Percentiles rank a stretch among this genome's conserved stretches.
These are phyloP conservation scores for Parazoanthus atlanticus DNA, from an alignment of 92 coral and sea anemone genomes.

Conservation along the genomic window DNA sequence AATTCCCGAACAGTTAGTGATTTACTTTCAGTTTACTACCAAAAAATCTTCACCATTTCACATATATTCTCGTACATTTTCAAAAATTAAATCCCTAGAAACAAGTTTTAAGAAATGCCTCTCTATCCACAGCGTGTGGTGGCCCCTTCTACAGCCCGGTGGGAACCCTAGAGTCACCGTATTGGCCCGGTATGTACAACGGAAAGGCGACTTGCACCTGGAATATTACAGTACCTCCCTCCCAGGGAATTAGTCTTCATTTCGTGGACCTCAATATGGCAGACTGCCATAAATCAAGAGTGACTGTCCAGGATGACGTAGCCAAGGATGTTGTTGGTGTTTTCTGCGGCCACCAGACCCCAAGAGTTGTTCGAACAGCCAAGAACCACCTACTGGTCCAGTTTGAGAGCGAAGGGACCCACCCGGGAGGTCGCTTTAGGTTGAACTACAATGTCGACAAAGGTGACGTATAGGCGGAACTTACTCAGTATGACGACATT, in stretches of 20 bases:
- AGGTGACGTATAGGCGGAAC: slow-evolving; percentile 42
- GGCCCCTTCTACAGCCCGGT: slow-evolving; percentile 59
- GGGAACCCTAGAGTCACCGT: slow-evolving; percentile 74
- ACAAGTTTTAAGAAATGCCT: no score
- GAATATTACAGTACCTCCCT: slow-evolving; percentile 57
- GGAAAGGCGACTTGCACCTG: slow-evolving; percentile 71
- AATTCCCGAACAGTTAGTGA: slow-evolving; percentile 65
- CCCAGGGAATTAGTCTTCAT: slow-evolving; percentile 64
- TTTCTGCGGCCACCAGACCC: slow-evolving; percentile 74
- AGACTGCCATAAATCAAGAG: slow-evolving; percentile 67
- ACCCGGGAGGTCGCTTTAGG: slow-evolving; percentile 75
- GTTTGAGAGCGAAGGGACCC: slow-evolving; percentile 65
- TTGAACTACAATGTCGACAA: slow-evolving; percentile 54
- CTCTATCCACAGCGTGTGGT: slow-evolving; percentile 48
- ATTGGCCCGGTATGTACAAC: slow-evolving; percentile 79
- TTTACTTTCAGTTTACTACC: background rate
- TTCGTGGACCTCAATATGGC: slow-evolving; percentile 70
- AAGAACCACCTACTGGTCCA: slow-evolving; percentile 64
- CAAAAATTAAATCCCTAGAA: no score
- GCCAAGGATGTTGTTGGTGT: slow-evolving; percentile 61
- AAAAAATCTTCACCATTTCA: background rate
- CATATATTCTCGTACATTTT: background rate
- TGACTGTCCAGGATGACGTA: slow-evolving; percentile 55
- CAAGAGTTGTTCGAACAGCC: slow-evolving; percentile 55
- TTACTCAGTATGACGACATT: background rate